Evolutionary conservation across 2,113 vertebrate species (phyloP).

Genomic region (Porphyrio hochstetteri): DNA sequence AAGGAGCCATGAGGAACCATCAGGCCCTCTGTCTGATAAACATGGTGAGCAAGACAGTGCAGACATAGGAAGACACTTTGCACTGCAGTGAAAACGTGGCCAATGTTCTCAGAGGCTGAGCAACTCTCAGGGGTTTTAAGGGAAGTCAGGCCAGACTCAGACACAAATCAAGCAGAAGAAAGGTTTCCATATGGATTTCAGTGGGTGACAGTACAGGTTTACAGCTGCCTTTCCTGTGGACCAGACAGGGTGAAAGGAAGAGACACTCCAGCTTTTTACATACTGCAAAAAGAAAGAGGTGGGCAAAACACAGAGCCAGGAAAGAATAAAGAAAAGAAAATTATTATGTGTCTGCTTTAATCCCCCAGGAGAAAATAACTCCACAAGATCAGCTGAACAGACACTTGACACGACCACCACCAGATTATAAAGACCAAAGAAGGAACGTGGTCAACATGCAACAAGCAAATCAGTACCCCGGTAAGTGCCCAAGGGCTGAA

Average conservation of each 20-base stretch:
- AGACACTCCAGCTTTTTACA: background rate
- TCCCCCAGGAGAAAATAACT: constrained; percentile 86
- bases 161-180: background rate
- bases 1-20: background rate
- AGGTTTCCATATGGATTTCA: background rate
- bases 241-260: background rate
- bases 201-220: background rate
- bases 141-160: background rate
- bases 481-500: constrained; percentile 66
- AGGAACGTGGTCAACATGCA: constrained; percentile 81
- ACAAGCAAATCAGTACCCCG: constrained; percentile 81
- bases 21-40: background rate
- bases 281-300: background rate
- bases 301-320: background rate
- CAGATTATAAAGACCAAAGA: constrained; percentile 94
- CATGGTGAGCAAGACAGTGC: background rate
- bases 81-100: background rate
- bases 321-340: background rate
- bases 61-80: background rate
- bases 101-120: background rate
- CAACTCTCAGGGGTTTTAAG: background rate
- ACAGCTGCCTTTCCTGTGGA: background rate
- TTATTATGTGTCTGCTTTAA: constrained; percentile 11
- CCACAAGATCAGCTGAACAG: constrained; percentile 89
- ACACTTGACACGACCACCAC: constrained; percentile 91